Evolutionary conservation across 2,888 invertebrate species (phyloP), one percentile per base, ranked within the genome.

Genomic region (Pyrrhosoma nymphula): DNA sequence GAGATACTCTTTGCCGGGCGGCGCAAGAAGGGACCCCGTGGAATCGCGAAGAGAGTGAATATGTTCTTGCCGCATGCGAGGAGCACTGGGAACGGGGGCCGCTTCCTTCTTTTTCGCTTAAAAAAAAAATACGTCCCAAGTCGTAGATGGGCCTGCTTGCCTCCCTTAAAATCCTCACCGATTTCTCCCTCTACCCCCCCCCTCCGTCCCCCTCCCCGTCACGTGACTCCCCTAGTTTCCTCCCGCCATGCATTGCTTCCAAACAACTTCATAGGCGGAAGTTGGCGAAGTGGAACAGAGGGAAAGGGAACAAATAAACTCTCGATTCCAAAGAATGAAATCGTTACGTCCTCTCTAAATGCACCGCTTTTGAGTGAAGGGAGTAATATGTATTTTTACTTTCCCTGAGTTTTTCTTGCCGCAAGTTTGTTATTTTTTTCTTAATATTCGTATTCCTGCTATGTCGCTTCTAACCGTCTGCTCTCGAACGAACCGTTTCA

Each of bases 211-310:
- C 6, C 6, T 35, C 18, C 8, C 47, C 4, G 30, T 16, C 39
- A 18, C 39, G 2, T 88, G 18, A 35, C 47, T 47, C 88, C 30
- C 30, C 30, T 39, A 4, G n/a, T 88, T 39, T 30, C 35, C 30
- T 30, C 88, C 88, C 18, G 35, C n/a, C 88, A 88, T 88, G 88
- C 39, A 35, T 88, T 88, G 88, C 88, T 88, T 39, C 88, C 88
- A 26, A 39, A 39, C 88, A 88, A 30, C 39, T 26, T 88, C 88
- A 88, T 88, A 88, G 30, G 88, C 88, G 88, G 88, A 88, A 88
- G 88, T 88, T 18, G 88, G 39, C 18, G 35, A 30, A 30, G 39
- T 35, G 39, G 39, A 88, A n/a, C 18, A 30, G 30, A 47, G 47
- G 47, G 47, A 47, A 47, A 47, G 8, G 47, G 47, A 8, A 47